These are phyloP conservation scores for Dissostichus mawsoni DNA, from an alignment of 2,113 vertebrate genomes.

Conservation along the genomic window DNA sequence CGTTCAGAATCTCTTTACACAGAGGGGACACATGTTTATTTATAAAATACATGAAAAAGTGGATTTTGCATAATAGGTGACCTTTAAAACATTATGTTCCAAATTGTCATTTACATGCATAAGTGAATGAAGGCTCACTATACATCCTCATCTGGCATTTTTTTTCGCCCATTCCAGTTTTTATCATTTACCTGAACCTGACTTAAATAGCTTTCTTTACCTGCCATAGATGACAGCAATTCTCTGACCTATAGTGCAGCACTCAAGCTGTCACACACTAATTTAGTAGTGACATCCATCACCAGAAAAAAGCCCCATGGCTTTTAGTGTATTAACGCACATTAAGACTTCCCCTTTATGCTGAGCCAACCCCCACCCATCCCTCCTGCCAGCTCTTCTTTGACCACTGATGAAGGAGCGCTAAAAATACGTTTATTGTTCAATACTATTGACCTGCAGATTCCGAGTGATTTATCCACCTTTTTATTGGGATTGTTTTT, in stretches of 20 bases:
- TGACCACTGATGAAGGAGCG: conserved; percentile 54
- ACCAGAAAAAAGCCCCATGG: conserved; percentile 57
- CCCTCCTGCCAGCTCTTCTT: conserved; percentile 15
- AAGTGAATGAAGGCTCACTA: background rate
- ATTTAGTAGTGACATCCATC: conserved; percentile 74
- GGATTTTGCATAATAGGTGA: no score
- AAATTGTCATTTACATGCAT: background rate
- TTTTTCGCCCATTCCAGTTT: conserved; percentile 9
- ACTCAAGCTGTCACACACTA: conserved; percentile 60
- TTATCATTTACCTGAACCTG: conserved; percentile 4
- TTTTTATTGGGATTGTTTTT: conserved; percentile 73
- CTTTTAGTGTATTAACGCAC: conserved; percentile 81
- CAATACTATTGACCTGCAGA: conserved; percentile 59
- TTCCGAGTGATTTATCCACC: conserved; percentile 70
- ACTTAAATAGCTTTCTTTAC: conserved; percentile 13
- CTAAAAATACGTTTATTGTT: conserved; percentile 63
- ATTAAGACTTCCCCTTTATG: conserved; percentile 65
- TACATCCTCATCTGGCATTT: no score
- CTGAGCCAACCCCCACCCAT: conserved; percentile 32
- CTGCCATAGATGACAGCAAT: conserved; percentile 45
- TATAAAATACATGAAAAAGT: no score
- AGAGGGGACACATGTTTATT: no score
- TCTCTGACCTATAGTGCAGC: conserved; percentile 44
- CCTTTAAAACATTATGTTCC: background rate
- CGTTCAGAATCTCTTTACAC: no score